A percentile compares a stretch with the other conserved stretches of the same genome.
Conservation (phyloP, 2,888 invertebrate species). For the Gastracanthus pulcherrimus region DNA sequence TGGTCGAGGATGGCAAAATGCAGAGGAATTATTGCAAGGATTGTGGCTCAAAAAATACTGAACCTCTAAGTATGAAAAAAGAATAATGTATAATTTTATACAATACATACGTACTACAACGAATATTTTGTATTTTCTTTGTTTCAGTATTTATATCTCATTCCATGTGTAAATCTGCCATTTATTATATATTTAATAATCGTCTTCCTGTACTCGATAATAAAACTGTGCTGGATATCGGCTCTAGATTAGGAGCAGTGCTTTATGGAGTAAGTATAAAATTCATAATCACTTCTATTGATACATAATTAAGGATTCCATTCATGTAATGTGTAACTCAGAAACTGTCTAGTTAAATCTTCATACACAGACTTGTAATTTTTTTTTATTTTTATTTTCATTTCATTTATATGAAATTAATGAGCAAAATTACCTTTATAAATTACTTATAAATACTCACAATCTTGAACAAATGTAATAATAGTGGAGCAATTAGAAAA, state of each 20-base stretch:
- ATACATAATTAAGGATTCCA: background rate
- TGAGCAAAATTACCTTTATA: no score
- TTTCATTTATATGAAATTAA: no score
- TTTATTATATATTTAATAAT: slow-evolving; percentile 82
- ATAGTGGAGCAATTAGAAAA: no score
- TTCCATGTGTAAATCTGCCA: slow-evolving; percentile 81
- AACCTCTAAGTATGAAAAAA: slow-evolving; percentile 77
- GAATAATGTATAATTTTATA: background rate
- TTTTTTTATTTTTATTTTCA: no score
- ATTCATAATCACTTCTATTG: background rate
- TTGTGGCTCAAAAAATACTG: slow-evolving; percentile 79
- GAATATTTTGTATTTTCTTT: slow-evolving; percentile 21
- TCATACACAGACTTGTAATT: no score
- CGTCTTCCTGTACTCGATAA: slow-evolving; percentile 81
- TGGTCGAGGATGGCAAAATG: slow-evolving; percentile 78
- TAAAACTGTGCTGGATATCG: slow-evolving; percentile 83
- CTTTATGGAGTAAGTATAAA: slow-evolving; percentile 82
- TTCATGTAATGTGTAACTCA: no score
- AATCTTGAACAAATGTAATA: no score
- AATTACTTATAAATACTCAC: no score
- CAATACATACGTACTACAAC: no score
- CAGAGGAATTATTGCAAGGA: slow-evolving; percentile 78
- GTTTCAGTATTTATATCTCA: slow-evolving; percentile 82
- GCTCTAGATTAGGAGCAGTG: slow-evolving; percentile 85
- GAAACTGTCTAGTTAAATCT: no score